Conservation (phyloP, 1,140 invertebrate genomes). For the Lasioglossum baleicum region DNA sequence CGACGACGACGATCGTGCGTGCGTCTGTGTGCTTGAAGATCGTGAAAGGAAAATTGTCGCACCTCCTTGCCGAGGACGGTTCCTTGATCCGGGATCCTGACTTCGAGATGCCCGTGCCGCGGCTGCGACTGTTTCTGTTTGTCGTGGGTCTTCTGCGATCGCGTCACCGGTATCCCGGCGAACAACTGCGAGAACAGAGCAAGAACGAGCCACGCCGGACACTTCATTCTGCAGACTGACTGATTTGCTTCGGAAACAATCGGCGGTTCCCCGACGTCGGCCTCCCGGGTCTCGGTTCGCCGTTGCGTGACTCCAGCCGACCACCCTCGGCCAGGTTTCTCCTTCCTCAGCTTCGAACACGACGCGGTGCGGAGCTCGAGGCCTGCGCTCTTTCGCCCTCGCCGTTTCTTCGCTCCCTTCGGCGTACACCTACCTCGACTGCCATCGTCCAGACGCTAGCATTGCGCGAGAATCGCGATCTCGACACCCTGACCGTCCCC, state of each 20-base stretch:
- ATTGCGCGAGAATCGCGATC: too few relatives aligned
- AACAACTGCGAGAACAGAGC: conserved; percentile 63
- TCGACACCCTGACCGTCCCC: too few relatives aligned
- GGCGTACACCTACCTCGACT: neutral
- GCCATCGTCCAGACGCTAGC: too few relatives aligned
- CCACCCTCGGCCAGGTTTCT: conserved; percentile 38
- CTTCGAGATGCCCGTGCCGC: conserved; percentile 61
- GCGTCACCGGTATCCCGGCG: conserved; percentile 42
- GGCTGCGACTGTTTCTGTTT: conserved; percentile 57
- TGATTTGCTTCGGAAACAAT: conserved; percentile 63
- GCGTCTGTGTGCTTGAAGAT: too few relatives aligned
- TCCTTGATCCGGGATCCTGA: conserved; percentile 73
- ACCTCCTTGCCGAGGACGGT: conserved; percentile 75
- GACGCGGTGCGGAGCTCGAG: conserved; percentile 35
- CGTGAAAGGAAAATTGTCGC: conserved; percentile 34
- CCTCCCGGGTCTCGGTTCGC: conserved; percentile 68
- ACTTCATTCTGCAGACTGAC: conserved; percentile 73
- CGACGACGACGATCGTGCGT: neutral
- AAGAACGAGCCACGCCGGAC: conserved; percentile 60
- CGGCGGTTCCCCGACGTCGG: conserved; percentile 55
- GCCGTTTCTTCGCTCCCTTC: conserved; percentile 1
- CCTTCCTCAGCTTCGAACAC: conserved; percentile 46
- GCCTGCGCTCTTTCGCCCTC: conserved; percentile 56
- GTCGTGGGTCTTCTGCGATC: conserved; percentile 68
- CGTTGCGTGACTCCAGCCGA: conserved; percentile 36